Conservation (phyloP, 2,797 vertebrate genomes). For the Rhabdophis nuchalis region DNA sequence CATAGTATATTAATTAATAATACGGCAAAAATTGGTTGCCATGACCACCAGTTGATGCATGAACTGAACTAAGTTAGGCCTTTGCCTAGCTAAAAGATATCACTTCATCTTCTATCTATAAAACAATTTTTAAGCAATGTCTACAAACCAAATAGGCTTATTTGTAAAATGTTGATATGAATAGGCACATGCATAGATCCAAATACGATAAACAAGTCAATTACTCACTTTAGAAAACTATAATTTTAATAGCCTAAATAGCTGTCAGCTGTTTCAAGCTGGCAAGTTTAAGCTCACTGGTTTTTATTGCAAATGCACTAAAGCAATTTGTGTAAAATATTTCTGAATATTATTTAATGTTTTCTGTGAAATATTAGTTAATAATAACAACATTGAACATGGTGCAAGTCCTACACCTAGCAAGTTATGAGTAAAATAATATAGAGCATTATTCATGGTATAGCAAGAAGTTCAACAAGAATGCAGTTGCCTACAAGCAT, state of each 20-base stretch:
- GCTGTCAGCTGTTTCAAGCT: neutral
- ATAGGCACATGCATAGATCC: neutral
- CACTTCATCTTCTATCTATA: neutral
- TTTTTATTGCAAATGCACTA: neutral
- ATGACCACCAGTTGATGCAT: neutral
- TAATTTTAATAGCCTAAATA: neutral
- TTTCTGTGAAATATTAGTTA: neutral
- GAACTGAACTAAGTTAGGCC: neutral
- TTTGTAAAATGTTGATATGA: neutral
- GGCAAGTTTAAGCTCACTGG: neutral
- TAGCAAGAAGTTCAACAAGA: neutral
- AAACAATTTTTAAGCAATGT: neutral
- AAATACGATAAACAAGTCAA: neutral
- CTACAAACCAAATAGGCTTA: neutral
- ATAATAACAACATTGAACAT: neutral
- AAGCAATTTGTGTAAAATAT: neutral
- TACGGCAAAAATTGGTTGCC: neutral
- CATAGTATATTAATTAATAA: neutral
- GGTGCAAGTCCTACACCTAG: neutral
- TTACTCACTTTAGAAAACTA: neutral
- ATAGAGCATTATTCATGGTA: neutral
- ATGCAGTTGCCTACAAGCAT: neutral
- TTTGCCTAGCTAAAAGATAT: neutral
- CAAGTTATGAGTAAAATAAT: neutral
- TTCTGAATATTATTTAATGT: neutral